phyloP scores from a whole-genome alignment of 2,797 vertebrate genomes.

The Jordanella pulchra region DNA sequence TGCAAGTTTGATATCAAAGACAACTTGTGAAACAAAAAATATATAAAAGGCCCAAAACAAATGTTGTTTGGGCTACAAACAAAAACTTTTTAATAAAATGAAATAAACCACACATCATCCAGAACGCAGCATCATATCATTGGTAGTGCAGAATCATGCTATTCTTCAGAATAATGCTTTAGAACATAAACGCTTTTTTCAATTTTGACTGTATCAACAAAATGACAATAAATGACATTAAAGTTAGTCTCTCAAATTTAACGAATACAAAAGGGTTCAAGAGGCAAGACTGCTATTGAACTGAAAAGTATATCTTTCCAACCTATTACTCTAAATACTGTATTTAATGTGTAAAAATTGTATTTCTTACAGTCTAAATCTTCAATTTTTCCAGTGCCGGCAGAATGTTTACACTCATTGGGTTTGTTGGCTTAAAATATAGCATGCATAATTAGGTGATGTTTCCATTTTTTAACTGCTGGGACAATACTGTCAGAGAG shows the following conservation, averaged over 20 bases:
- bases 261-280: not conserved
- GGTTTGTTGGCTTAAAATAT: constrained; percentile 71
- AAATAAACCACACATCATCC: not conserved
- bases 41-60: not conserved
- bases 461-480: constrained; percentile 74
- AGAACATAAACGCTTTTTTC: not conserved
- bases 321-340: not conserved
- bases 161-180: not conserved
- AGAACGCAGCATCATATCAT: not conserved
- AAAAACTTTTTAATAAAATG: not conserved
- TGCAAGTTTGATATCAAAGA: not conserved
- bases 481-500: constrained; percentile 73
- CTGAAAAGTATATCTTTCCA: too few species aligned
- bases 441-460: constrained; percentile 75
- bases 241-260: not conserved
- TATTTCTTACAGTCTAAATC: constrained; percentile 10
- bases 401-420: constrained; percentile 73
- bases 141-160: not conserved
- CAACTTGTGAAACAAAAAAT: not conserved
- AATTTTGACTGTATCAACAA: not conserved
- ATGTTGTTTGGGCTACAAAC: not conserved
- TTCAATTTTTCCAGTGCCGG: constrained; percentile 16
- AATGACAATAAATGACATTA: not conserved
- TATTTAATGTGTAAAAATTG: constrained; percentile 1
- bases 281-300: not conserved